Evolutionary conservation across 2,888 invertebrate genomes (phyloP).

Genomic region (Pristionchus japonicus): DNA sequence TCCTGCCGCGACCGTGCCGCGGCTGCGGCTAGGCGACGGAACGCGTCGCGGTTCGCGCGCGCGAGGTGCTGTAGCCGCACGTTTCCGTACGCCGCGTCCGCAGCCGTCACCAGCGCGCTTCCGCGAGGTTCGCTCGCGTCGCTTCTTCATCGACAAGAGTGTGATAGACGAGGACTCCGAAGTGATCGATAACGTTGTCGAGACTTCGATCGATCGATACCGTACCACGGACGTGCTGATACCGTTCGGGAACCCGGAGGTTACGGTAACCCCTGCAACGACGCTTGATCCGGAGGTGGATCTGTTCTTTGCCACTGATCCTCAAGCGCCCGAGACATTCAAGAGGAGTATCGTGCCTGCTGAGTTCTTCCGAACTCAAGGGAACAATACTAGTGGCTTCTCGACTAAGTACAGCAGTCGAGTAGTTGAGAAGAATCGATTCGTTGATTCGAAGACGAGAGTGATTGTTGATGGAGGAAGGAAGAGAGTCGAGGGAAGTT

Average conservation of each 20-base stretch:
- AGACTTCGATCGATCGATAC: background rate
- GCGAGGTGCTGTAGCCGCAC: background rate
- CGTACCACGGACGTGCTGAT: constrained; percentile 36
- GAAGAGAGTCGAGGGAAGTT: background rate
- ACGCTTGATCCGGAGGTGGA: constrained; percentile 21
- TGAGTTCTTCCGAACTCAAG: background rate
- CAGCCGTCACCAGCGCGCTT: background rate
- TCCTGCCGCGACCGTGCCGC: background rate
- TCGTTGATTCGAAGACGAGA: background rate
- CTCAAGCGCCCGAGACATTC: background rate
- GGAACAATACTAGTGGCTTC: background rate
- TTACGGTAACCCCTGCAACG: background rate
- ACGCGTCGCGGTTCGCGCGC: background rate
- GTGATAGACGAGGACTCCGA: background rate
- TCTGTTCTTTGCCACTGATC: constrained; percentile 15
- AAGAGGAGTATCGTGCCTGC: background rate
- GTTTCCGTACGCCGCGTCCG: background rate
- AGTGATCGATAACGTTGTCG: background rate
- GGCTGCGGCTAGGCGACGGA: constrained; percentile 23
- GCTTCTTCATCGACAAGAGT: constrained; percentile 32
- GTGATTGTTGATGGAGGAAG: background rate
- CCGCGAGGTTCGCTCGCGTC: background rate
- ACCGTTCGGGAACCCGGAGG: background rate
- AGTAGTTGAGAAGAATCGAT: background rate
- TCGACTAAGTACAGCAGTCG: background rate